A percentile compares a stretch with the other conserved stretches of the same genome.
Conservation (phyloP, 2,888 invertebrate genomes). For the Panzeria rudis region DNA sequence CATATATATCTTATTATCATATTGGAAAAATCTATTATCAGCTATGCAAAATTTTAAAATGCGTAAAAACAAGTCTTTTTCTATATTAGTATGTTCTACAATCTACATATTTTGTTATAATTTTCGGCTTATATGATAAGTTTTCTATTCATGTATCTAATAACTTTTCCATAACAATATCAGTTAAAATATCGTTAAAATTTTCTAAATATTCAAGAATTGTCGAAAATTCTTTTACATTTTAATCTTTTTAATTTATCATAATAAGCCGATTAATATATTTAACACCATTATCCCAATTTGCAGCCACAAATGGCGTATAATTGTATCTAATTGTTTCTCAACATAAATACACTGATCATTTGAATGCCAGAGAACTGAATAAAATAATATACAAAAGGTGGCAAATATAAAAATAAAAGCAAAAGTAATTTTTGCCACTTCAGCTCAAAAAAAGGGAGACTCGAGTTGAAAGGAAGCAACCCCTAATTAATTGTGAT, state of each 20-base stretch:
- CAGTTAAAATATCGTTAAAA: background rate
- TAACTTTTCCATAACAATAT: no score
- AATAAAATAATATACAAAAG: constrained; percentile 32
- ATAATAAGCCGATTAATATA: constrained; percentile 64
- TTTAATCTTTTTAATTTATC: constrained; percentile 70
- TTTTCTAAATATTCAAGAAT: constrained; percentile 19
- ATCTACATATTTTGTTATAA: no score
- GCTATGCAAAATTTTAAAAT: no score
- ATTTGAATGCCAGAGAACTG: constrained; percentile 1
- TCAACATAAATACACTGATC: constrained; percentile 42
- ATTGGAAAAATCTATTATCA: no score
- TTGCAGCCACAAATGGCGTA: constrained; percentile 67
- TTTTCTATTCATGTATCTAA: no score
- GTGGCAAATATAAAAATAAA: constrained; percentile 32
- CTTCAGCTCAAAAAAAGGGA: constrained; percentile 60
- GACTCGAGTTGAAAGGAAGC: constrained; percentile 38
- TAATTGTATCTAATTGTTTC: constrained; percentile 56
- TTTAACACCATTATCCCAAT: constrained; percentile 62
- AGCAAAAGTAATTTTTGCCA: constrained; percentile 56
- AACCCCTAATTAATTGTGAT: constrained; percentile 72
- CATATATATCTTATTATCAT: no score
- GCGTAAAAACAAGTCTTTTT: no score
- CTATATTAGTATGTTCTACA: no score
- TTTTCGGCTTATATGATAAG: no score
- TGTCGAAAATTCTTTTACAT: constrained; percentile 12